These are phyloP conservation scores for Narcine bancroftii DNA, from an alignment of 2,113 vertebrate genomes.

Conservation along the genomic window DNA sequence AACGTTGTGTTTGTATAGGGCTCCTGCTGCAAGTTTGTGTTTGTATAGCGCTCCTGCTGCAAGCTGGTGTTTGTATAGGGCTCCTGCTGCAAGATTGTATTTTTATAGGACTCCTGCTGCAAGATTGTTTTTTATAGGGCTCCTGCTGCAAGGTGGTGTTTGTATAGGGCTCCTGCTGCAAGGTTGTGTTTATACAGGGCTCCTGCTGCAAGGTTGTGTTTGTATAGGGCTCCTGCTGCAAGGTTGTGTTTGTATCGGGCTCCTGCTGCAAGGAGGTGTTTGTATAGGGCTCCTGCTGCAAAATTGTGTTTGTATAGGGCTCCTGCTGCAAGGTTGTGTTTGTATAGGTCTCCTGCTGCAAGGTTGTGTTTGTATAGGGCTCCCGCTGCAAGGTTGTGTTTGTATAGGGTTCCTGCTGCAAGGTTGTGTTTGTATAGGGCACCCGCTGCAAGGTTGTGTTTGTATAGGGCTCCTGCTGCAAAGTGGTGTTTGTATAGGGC, in stretches of 20 bases:
- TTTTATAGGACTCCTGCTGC: background rate
- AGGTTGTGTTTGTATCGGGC: too few species aligned
- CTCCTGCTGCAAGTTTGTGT: background rate
- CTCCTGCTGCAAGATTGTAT: background rate
- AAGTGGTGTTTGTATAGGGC: too few species aligned
- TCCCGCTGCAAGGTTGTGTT: background rate
- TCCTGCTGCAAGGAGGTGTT: background rate
- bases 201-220: background rate
- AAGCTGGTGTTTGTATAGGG: too few species aligned
- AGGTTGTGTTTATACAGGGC: too few species aligned
- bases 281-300: background rate
- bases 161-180: background rate
- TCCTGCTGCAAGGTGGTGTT: background rate
- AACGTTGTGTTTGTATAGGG: too few species aligned
- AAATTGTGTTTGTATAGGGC: too few species aligned
- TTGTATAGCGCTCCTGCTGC: background rate
- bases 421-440: too few species aligned
- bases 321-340: background rate
- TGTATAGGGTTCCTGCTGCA: background rate
- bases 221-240: background rate
- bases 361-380: too few species aligned
- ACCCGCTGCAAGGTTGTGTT: background rate
- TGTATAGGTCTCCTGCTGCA: background rate
- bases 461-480: background rate
- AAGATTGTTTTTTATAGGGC: too few species aligned